Conservation (phyloP, 2,113 vertebrate species). For the Thunnus thynnus region DNA sequence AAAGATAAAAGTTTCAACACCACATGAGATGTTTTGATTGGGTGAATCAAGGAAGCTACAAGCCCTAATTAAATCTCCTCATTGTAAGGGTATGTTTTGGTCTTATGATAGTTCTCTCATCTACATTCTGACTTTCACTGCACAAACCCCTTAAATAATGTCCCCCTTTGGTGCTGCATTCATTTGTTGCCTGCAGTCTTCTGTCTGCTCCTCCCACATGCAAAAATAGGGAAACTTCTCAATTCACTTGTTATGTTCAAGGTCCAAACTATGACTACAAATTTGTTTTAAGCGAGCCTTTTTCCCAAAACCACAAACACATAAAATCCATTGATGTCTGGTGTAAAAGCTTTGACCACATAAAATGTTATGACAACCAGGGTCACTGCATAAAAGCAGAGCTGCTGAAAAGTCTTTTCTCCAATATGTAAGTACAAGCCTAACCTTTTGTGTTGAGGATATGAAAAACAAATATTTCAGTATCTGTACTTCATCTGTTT, state of each 20-base stretch:
- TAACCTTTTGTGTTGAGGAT: not conserved
- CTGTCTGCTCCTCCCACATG: slow-evolving; percentile 43
- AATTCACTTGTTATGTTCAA: slow-evolving; percentile 10
- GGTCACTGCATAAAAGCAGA: not conserved
- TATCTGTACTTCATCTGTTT: not conserved
- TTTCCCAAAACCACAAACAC: slow-evolving; percentile 12
- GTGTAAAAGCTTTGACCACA: slow-evolving; percentile 35
- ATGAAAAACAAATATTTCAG: not conserved
- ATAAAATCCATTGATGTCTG: slow-evolving; percentile 7
- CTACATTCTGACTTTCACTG: slow-evolving; percentile 17
- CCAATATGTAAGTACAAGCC: not conserved
- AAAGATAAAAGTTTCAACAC: not conserved
- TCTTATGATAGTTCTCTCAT: slow-evolving; percentile 17
- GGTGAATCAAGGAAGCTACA: not conserved
- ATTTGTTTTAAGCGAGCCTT: slow-evolving; percentile 5
- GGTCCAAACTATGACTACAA: not conserved
- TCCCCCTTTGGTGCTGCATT: slow-evolving; percentile 17
- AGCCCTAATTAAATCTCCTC: slow-evolving; percentile 8
- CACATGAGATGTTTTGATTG: not conserved
- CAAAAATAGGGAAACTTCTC: slow-evolving; percentile 5
- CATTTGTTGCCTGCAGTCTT: slow-evolving; percentile 12
- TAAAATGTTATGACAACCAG: slow-evolving; percentile 23
- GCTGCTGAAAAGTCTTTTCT: not conserved
- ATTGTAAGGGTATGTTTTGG: not conserved
- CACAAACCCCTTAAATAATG: slow-evolving; percentile 6